phyloP scores from a whole-genome alignment of 1,140 invertebrate genomes.

The Neodiprion pinetum region DNA sequence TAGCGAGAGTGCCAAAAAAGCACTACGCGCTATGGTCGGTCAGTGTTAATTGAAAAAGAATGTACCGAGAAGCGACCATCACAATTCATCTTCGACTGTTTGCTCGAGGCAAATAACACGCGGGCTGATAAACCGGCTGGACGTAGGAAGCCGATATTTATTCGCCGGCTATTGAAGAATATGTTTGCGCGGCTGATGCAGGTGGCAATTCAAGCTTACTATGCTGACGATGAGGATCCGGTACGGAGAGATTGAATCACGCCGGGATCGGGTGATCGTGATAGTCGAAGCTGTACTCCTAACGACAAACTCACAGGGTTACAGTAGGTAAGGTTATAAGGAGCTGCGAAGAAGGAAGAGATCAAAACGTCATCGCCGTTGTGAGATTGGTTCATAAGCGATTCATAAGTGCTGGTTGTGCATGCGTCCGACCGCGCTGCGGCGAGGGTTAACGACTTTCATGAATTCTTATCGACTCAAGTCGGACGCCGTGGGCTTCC shows the following conservation, averaged over 20 bases:
- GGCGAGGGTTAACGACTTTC: background rate
- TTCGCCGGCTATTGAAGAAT: background rate
- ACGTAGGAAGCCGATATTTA: background rate
- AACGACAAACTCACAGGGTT: too few relatives aligned
- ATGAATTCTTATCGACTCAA: background rate
- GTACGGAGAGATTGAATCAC: background rate
- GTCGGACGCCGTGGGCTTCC: background rate
- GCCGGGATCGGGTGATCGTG: background rate
- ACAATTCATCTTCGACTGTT: background rate
- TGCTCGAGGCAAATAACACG: background rate
- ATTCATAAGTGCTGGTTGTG: background rate
- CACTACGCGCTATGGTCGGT: too few relatives aligned
- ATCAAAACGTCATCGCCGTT: background rate
- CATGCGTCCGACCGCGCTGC: background rate
- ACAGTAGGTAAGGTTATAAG: too few relatives aligned
- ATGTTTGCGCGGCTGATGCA: background rate
- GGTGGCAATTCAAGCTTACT: background rate
- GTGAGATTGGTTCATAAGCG: background rate
- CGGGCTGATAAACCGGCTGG: background rate
- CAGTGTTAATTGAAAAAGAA: background rate
- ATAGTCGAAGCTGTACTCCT: background rate
- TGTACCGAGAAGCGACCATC: background rate
- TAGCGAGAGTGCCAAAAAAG: too few relatives aligned
- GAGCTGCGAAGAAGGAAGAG: background rate
- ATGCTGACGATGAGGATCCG: background rate